These are phyloP conservation scores for Scaptomyza polygonia DNA, from an alignment of 2,888 invertebrate genomes.

Conservation along the genomic window DNA sequence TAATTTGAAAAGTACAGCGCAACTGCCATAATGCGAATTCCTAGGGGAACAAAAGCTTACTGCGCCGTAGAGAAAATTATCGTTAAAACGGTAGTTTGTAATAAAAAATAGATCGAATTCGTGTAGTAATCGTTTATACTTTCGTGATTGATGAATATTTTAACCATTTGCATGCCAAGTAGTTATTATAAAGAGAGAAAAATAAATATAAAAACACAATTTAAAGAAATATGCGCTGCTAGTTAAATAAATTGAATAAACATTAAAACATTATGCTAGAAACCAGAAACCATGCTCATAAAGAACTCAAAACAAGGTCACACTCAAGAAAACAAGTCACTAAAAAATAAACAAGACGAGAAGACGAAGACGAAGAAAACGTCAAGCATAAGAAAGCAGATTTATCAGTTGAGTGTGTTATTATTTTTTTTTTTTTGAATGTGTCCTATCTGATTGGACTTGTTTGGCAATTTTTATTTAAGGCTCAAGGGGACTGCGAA, in stretches of 20 bases:
- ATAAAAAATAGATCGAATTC: too few relatives aligned
- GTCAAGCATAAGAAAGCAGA: slow-evolving; percentile 3
- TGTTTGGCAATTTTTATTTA: not conserved
- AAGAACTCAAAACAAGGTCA: slow-evolving; percentile 27
- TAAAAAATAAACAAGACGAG: slow-evolving; percentile 13
- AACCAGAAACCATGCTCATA: slow-evolving; percentile 7
- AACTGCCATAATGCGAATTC: too few relatives aligned
- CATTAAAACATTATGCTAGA: not conserved
- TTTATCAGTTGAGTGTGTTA: slow-evolving; percentile 10
- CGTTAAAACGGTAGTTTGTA: too few relatives aligned
- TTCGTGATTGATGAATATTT: too few relatives aligned
- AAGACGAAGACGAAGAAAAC: not conserved
- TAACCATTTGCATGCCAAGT: too few relatives aligned
- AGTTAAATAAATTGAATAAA: slow-evolving; percentile 2
- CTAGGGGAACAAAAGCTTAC: too few relatives aligned
- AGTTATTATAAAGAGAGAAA: too few relatives aligned
- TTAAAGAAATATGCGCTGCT: not conserved
- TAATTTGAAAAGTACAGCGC: too few relatives aligned
- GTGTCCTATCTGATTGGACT: slow-evolving; percentile 4
- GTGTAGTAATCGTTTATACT: too few relatives aligned
- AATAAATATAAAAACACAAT: not conserved
- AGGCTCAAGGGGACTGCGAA: slow-evolving; percentile 13
- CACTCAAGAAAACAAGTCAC: slow-evolving; percentile 4
- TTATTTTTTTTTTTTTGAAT: not conserved
- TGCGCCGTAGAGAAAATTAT: too few relatives aligned